phyloP scores from a whole-genome alignment of 2,113 vertebrate species.

The Rafetus swinhoei region DNA sequence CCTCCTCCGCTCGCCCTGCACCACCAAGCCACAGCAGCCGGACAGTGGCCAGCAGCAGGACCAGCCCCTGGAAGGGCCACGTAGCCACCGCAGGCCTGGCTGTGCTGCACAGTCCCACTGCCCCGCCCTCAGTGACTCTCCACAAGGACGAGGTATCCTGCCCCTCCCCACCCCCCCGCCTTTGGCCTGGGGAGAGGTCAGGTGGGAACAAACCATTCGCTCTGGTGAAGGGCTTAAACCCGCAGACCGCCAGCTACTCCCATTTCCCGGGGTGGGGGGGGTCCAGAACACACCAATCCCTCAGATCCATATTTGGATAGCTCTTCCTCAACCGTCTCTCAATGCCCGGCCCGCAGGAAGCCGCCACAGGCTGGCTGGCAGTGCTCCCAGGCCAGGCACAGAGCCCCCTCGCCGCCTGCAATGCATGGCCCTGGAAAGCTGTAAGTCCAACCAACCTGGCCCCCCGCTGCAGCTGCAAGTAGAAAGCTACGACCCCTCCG shows the following conservation, averaged over 20 bases:
- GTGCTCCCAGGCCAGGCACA: constrained; percentile 11
- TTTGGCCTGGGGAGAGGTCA: not conserved
- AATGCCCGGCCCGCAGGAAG: constrained; percentile 26
- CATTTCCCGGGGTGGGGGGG: fast-evolving
- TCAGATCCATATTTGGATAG: not conserved
- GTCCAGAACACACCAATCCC: not conserved
- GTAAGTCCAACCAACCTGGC: not conserved
- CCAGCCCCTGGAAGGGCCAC: not conserved
- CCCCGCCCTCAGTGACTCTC: not conserved
- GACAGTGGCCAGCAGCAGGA: too few species aligned
- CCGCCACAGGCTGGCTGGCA: not conserved
- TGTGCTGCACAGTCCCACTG: not conserved
- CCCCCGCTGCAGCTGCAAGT: not conserved
- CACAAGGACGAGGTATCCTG: not conserved
- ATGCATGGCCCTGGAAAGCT: not conserved
- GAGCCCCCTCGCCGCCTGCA: constrained; percentile 42
- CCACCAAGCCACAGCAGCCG: not conserved
- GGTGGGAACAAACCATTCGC: not conserved
- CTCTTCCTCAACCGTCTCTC: not conserved
- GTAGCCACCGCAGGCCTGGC: not conserved
- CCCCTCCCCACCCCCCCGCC: too few species aligned
- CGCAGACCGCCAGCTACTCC: not conserved
- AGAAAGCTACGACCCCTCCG: not conserved
- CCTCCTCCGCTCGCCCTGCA: not conserved
- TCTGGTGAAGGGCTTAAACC: constrained; percentile 5